Base-by-base conservation (phyloP, 1,140 invertebrate genomes). In the Lepidurus packardi region DNA sequence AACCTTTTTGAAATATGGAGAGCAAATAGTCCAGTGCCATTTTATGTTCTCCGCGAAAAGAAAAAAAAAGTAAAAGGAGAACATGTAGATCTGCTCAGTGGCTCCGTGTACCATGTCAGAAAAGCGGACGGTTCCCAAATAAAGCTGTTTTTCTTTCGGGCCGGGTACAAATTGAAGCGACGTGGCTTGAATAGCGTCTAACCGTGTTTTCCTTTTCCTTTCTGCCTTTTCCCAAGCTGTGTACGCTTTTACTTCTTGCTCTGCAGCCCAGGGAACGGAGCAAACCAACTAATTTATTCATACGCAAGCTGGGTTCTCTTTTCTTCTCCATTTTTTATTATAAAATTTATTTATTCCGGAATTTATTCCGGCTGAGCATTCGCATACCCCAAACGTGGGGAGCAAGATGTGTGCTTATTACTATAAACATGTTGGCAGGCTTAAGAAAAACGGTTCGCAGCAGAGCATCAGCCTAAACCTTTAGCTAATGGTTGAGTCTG, bases 241-340 rank as follows among this genome's bases (percentile, higher is more conserved):
- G 16, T 65, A 65, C 6, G 16, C 21, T 65, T 7, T 65, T 65
- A 65, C 16, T 21, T 16, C 53, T 7, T 13, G 53, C 16, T 34
- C 34, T 34, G 6, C 53, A 65, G 5, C 9, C 53, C 8, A 65
- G 21, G 21, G 53, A 16, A 13, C 8, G 16, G 53, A 65, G 53
- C 21, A 65, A 65, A 21, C 53, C 16, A 65, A 65, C 53, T 65
- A 65, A 65, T 65, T 65, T 65, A 65, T 65, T 65, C 53, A 65
- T 65, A 65, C 53, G 53, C 53, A 65, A 65, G 53, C 53, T 65
- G 53, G 34, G 34, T 34, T 34, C 34, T 34, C 53, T 65, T 21
- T 65, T 65, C 53, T 47, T 47, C 45, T 47, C 16, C 45, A 47
- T 47, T 16, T 65, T 21, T 13, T n/a, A n/a, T n/a, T n/a, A n/a